These are phyloP conservation scores for Phrynocephalus forsythii DNA, from an alignment of 2,797 vertebrate species.

Conservation along the genomic window DNA sequence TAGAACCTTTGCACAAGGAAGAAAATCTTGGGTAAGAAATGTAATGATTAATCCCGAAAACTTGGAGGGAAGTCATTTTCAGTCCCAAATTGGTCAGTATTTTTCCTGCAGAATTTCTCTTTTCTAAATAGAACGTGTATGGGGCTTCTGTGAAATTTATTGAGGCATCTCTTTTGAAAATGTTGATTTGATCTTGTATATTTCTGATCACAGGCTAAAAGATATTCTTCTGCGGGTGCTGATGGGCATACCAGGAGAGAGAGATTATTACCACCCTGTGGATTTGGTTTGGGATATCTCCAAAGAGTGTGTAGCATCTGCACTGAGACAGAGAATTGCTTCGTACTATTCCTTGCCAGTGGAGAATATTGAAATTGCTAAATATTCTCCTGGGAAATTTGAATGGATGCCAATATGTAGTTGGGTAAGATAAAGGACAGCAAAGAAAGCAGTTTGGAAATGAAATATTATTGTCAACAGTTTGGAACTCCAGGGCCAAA, in stretches of 20 bases:
- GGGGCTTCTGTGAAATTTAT: slow-evolving; percentile 7
- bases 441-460: neutral
- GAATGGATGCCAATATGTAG: slow-evolving; percentile 89
- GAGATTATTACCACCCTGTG: slow-evolving; percentile 78
- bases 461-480: neutral
- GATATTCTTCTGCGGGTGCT: slow-evolving; percentile 87
- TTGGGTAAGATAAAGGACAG: slow-evolving; percentile 82
- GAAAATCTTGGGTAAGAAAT: slow-evolving; percentile 87
- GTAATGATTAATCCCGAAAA: neutral
- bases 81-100: neutral
- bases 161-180: neutral
- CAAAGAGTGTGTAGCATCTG: slow-evolving; percentile 81
- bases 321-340: slow-evolving; percentile 82
- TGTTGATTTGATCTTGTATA: slow-evolving; percentile 2
- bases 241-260: slow-evolving; percentile 86
- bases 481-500: neutral
- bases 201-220: slow-evolving; percentile 72
- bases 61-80: neutral
- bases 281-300: slow-evolving; percentile 91
- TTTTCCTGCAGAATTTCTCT: neutral
- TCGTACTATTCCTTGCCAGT: slow-evolving; percentile 82
- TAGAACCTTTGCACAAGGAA: slow-evolving; percentile 86
- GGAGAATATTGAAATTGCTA: slow-evolving; percentile 91
- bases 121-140: neutral
- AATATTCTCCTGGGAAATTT: slow-evolving; percentile 89